Conservation (phyloP, 2,888 invertebrate genomes). For the Drosophila borealis region DNA sequence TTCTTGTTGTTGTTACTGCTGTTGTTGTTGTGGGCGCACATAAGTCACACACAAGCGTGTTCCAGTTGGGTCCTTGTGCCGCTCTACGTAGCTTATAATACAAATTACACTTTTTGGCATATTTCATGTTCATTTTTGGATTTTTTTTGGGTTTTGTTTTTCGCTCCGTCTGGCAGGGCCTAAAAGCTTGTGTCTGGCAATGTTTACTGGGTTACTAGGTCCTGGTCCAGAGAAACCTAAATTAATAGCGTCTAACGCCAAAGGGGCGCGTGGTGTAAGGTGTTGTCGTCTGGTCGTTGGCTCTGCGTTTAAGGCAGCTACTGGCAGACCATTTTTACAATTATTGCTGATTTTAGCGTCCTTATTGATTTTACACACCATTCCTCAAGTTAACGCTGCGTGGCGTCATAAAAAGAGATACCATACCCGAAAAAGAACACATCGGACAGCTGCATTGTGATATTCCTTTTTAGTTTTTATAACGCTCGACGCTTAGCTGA, state of each 20-base stretch:
- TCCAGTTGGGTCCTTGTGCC: conserved; percentile 34
- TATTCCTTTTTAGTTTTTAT: conserved; percentile 33
- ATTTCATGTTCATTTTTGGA: conserved; percentile 56
- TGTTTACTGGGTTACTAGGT: conserved; percentile 70
- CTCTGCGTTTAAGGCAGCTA: conserved; percentile 1
- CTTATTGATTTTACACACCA: conserved; percentile 79
- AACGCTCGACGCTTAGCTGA: conserved; percentile 46
- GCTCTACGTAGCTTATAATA: conserved; percentile 58
- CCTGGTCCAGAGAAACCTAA: conserved; percentile 22
- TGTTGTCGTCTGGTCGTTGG: conserved; percentile 11
- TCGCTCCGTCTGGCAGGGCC: conserved; percentile 40
- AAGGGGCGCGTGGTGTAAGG: conserved; percentile 34
- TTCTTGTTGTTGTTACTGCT: conserved; percentile 12
- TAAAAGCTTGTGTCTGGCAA: conserved; percentile 35
- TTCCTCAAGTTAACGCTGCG: conserved; percentile 79
- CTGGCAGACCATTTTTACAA: conserved; percentile 51
- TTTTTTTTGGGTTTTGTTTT: conserved; percentile 17
- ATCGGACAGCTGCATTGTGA: conserved; percentile 10
- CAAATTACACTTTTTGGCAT: conserved; percentile 80
- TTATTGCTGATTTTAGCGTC: conserved; percentile 70
- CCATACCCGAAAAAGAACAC: background rate
- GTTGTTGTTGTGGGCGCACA: conserved; percentile 39
- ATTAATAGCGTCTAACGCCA: conserved; percentile 42
- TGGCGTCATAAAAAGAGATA: conserved; percentile 60
- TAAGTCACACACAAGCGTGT: conserved; percentile 29